Evolutionary conservation across 2,113 vertebrate species (phyloP), one percentile per base, ranked within the genome.

Genomic region (Gobio gobio): DNA sequence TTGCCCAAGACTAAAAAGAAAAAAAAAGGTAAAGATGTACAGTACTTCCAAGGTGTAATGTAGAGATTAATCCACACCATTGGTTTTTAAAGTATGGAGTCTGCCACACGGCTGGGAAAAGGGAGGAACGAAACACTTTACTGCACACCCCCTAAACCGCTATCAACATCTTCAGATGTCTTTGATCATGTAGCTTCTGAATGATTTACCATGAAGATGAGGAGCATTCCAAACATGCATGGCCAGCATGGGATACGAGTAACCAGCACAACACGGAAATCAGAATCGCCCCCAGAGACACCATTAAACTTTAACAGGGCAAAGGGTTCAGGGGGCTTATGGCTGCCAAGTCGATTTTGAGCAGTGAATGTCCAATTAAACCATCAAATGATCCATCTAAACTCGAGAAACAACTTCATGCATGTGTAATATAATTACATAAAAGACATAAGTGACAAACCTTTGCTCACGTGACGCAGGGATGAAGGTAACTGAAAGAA

Each of bases 181-280:
- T 94, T 91, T 92, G 87, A 92, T 92, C 79, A 26, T 89, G 90
- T 89, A 89, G 83, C 82, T 86, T 84, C 59, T 91, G 88, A 93
- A 93, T 93, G 89, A 92, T 94, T 93, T 90, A 92, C 74, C 61
- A 36, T 81, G 16, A 81, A 86, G 87, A 88, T 59, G 87, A 72
- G 75, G 83, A 85, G 87, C 86, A 86, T 81, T 87, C 26, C 24
- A 91, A 88, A 91, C 89, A 86, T n/a, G 74, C 83, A 20, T 75
- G 90, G 86, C 80, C 85, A 56, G 84, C 29, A 85, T 84, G 73
- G 85, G 36, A 88, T 72, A 87, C 77, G 78, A 66, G 86, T 72
- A 86, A 87, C 83, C 84, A 83, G 56, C 86, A 87, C 89, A 91
- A 93, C 90, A 91, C 51, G 29, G 87, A 91, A 87, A 91, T 83